A percentile compares a stretch with the other conserved stretches of the same genome.
phyloP scores from a whole-genome alignment of 1,140 invertebrate species.

The Sitophilus oryzae region DNA sequence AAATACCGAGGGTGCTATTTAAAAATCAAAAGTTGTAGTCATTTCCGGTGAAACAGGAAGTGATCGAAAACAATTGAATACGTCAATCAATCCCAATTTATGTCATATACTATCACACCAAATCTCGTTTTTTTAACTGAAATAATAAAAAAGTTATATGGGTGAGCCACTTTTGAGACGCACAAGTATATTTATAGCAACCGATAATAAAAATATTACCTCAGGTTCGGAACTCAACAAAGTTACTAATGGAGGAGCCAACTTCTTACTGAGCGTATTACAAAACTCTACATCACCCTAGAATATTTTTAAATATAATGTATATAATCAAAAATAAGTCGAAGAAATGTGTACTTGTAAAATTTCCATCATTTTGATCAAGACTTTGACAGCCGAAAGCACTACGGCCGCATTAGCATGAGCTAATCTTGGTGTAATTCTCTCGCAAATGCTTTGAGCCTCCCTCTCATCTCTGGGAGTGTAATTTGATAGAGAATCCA shows the following conservation, averaged over 20 bases:
- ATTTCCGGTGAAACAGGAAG: no score
- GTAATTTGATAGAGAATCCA: conserved; percentile 97
- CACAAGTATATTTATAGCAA: no score
- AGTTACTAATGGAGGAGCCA: conserved; percentile 98
- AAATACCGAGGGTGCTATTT: no score
- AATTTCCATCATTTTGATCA: conserved; percentile 99
- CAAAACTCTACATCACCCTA: conserved; percentile 87
- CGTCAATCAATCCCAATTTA: no score
- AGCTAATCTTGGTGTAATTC: conserved; percentile 94
- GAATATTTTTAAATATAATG: background rate
- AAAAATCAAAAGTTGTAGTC: no score
- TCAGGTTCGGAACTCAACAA: conserved; percentile 97
- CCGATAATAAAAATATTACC: conserved; percentile 20
- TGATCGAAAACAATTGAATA: no score
- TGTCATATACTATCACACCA: no score
- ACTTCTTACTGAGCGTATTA: conserved; percentile 88
- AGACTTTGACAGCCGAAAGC: conserved; percentile 91
- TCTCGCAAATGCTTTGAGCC: conserved; percentile 98
- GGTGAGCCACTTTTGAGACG: no score
- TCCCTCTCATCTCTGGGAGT: conserved; percentile 95
- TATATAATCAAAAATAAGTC: background rate
- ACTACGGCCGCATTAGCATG: conserved; percentile 99
- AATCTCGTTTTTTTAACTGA: no score
- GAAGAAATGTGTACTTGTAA: conserved; percentile 51
- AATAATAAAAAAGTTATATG: no score